These are phyloP conservation scores for Erebia epiphron DNA, from an alignment of 2,888 invertebrate genomes.

Conservation along the genomic window DNA sequence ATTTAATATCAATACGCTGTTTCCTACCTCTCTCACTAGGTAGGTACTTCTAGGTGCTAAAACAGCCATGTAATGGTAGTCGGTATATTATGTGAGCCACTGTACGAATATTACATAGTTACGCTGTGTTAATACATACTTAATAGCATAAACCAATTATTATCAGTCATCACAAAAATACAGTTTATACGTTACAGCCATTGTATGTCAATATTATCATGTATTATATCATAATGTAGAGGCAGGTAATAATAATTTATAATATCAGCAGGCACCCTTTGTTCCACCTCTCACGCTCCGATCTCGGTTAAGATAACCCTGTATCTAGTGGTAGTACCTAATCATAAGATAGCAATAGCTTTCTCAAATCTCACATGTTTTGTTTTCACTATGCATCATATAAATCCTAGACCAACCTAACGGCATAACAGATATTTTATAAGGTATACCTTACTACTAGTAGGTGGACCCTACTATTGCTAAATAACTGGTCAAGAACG, in stretches of 20 bases:
- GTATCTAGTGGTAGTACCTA: background rate
- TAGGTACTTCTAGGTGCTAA: no score
- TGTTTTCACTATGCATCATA: background rate
- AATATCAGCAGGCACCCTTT: slow-evolving; percentile 10
- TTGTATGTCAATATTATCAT: slow-evolving; percentile 17
- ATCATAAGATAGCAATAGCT: slow-evolving; percentile 10
- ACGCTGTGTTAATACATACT: background rate
- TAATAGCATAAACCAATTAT: background rate
- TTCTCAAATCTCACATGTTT: slow-evolving; percentile 8
- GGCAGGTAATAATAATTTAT: slow-evolving; percentile 22
- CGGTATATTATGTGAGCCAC: no score
- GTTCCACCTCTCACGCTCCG: slow-evolving; percentile 15
- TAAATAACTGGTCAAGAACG: no score
- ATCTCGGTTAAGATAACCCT: slow-evolving; percentile 6
- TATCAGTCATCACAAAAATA: background rate
- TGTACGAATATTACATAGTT: no score
- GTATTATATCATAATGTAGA: slow-evolving; percentile 17
- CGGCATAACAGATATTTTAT: no score
- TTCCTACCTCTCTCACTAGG: no score
- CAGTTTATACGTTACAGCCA: background rate
- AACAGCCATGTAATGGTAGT: no score
- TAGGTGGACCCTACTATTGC: no score
- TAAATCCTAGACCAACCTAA: no score
- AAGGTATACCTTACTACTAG: no score
- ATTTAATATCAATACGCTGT: no score